Evolutionary conservation across 2,797 vertebrate genomes (phyloP).

Genomic region (Scolopax bukidnonensis): DNA sequence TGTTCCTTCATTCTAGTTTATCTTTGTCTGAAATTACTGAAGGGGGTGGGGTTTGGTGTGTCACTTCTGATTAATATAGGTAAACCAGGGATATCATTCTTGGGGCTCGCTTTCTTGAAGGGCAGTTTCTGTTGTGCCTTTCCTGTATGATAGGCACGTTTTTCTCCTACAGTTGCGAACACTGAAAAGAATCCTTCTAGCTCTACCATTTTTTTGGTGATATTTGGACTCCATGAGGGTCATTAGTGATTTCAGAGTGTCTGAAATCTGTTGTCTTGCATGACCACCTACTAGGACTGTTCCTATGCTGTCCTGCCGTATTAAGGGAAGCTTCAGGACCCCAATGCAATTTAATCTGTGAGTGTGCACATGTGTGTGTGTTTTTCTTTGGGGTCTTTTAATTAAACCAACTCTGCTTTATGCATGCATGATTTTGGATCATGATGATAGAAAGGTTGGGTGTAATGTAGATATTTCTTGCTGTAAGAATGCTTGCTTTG

Average conservation of each 20-base stretch:
- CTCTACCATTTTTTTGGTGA: neutral
- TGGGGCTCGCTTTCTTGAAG: neutral
- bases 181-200: neutral
- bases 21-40: neutral
- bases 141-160: neutral
- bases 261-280: neutral
- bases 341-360: neutral
- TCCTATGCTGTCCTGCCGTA: neutral
- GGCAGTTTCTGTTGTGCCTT: neutral
- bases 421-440: neutral
- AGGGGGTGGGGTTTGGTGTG: neutral
- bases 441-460: neutral
- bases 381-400: neutral
- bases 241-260: neutral
- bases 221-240: neutral
- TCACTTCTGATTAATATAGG: neutral
- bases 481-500: neutral
- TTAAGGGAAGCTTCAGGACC: neutral
- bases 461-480: neutral
- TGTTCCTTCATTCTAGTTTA: neutral
- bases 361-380: fast-evolving
- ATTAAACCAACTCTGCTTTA: neutral
- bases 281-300: neutral
- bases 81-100: neutral
- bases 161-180: neutral